These are phyloP conservation scores for Hypsopygia costalis DNA, from an alignment of 2,888 invertebrate species.

Conservation along the genomic window DNA sequence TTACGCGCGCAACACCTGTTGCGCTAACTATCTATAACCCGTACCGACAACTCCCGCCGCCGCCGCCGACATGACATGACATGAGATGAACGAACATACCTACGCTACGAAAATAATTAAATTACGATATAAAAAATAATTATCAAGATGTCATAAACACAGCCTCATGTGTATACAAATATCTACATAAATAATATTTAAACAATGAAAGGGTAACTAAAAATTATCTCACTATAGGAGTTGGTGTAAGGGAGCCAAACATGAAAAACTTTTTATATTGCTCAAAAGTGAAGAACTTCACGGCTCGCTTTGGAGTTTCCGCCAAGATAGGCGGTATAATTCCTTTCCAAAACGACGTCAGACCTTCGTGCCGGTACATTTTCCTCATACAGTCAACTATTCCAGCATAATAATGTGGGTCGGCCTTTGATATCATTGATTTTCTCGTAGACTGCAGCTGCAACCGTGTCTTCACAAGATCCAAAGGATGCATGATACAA, in stretches of 20 bases:
- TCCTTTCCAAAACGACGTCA: constrained; percentile 94
- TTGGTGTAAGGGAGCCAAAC: constrained; percentile 87
- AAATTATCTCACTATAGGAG: constrained; percentile 84
- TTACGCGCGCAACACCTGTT: too few species aligned
- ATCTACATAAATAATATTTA: too few species aligned
- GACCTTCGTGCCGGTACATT: constrained; percentile 93
- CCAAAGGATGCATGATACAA: constrained; percentile 97
- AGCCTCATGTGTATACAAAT: too few species aligned
- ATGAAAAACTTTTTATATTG: constrained; percentile 93
- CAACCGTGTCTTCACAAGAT: constrained; percentile 93
- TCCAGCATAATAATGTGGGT: constrained; percentile 86
- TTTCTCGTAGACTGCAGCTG: constrained; percentile 57
- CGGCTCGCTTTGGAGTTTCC: constrained; percentile 96
- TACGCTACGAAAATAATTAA: too few species aligned
- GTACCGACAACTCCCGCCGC: too few species aligned
- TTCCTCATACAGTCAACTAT: constrained; percentile 93
- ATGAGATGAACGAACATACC: too few species aligned
- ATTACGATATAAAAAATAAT: too few species aligned
- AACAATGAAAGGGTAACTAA: too few species aligned
- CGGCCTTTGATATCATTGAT: constrained; percentile 36
- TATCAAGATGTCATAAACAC: too few species aligned
- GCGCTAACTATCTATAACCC: too few species aligned
- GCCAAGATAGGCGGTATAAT: constrained; percentile 95
- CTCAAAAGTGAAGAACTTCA: constrained; percentile 97
- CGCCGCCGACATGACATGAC: too few species aligned